phyloP scores from a whole-genome alignment of 2,113 vertebrate genomes.

The Cinclus cinclus region DNA sequence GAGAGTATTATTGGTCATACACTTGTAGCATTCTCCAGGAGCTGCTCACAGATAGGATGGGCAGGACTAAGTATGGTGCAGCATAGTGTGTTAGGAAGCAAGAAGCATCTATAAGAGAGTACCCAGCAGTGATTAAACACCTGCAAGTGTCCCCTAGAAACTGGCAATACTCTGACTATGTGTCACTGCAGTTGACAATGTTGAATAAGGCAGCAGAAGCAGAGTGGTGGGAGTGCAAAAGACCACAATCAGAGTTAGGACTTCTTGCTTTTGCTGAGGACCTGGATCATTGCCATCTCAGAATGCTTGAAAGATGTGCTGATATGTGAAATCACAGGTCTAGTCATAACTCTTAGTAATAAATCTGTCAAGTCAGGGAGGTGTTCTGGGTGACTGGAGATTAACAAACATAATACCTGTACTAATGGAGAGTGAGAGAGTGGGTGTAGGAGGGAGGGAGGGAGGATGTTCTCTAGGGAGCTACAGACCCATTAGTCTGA shows the following conservation, averaged over 20 bases:
- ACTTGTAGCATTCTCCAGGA: background rate
- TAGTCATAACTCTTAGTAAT: constrained; percentile 44
- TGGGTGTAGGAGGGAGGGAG: constrained; percentile 1
- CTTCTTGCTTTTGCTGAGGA: background rate
- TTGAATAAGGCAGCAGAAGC: background rate
- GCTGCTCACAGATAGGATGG: background rate
- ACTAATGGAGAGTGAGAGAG: constrained; percentile 49
- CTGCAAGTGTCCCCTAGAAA: background rate
- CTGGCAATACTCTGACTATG: background rate
- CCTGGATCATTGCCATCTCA: background rate
- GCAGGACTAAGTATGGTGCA: background rate
- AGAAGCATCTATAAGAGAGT: background rate
- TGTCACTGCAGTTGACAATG: background rate
- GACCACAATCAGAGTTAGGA: background rate
- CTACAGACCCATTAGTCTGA: constrained; percentile 19
- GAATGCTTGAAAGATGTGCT: constrained; percentile 32
- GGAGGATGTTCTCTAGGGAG: background rate
- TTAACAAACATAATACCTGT: constrained; percentile 61
- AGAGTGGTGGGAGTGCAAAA: background rate
- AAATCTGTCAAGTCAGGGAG: constrained; percentile 51
- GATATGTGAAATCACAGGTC: constrained; percentile 51
- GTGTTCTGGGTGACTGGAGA: constrained; percentile 59
- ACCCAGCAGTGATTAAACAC: background rate
- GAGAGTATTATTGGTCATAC: background rate
- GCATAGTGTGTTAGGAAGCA: background rate